Conservation (phyloP, 2,888 invertebrate genomes). For the Ochropacha duplaris region DNA sequence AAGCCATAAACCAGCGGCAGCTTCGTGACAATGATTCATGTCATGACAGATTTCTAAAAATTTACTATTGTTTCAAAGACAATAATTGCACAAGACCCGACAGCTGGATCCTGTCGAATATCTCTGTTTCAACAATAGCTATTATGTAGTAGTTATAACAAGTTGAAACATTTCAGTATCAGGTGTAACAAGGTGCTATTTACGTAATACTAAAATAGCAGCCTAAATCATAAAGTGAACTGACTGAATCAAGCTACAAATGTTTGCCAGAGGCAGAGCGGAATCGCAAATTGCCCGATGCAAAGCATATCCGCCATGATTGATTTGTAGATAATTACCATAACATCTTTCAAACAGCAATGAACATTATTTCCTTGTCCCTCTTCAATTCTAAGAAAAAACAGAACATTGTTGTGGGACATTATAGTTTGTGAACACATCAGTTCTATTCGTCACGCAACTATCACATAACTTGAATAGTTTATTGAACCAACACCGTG, state of each 20-base stretch:
- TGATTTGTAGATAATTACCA: neutral
- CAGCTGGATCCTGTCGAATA: neutral
- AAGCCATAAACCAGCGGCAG: neutral
- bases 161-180: constrained; percentile 25
- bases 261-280: constrained; percentile 11
- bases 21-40: neutral
- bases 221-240: constrained; percentile 37
- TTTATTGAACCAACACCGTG: constrained; percentile 1
- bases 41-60: constrained; percentile 3
- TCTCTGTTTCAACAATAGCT: constrained; percentile 3
- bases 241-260: constrained; percentile 23
- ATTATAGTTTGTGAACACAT: neutral
- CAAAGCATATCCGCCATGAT: neutral
- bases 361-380: neutral
- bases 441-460: constrained; percentile 1
- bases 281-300: constrained; percentile 1
- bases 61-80: constrained; percentile 3
- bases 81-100: neutral
- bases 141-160: constrained; percentile 3
- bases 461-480: neutral
- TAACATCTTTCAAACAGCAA: neutral
- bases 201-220: constrained; percentile 36
- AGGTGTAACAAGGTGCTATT: constrained; percentile 22
- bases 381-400: neutral
- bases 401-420: neutral